Evolutionary conservation across 2,888 invertebrate species (phyloP).

Genomic region (Yponomeuta evonymella): DNA sequence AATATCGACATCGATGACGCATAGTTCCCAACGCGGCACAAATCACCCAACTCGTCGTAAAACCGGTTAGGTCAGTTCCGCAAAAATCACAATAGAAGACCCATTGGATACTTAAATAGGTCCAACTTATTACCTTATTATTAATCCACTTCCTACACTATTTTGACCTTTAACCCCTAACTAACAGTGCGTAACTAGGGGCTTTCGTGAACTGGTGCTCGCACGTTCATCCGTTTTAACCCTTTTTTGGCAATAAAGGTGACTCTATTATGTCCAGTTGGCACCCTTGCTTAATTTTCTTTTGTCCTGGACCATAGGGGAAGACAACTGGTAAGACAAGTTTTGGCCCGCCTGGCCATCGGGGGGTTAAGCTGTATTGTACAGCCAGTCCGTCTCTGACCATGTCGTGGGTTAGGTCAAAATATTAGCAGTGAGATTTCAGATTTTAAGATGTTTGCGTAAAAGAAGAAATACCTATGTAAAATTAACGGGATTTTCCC

Average conservation of each 20-base stretch:
- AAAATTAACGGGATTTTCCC: too few relatives aligned
- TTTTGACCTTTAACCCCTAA: constrained; percentile 23
- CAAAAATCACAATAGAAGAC: constrained; percentile 61
- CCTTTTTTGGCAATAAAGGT: constrained; percentile 37
- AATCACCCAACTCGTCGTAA: constrained; percentile 25
- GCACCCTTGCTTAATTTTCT: constrained; percentile 51
- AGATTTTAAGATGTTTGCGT: neutral
- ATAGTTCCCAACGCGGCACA: neutral
- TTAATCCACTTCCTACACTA: constrained; percentile 30
- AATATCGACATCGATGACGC: neutral
- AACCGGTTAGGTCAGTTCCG: constrained; percentile 74
- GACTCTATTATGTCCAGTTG: constrained; percentile 67
- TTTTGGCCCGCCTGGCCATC: constrained; percentile 54
- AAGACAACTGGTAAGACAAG: constrained; percentile 76
- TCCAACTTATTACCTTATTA: constrained; percentile 71
- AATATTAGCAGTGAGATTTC: constrained; percentile 1
- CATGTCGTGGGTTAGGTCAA: constrained; percentile 36
- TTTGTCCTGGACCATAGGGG: constrained; percentile 48
- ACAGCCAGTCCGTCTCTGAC: constrained; percentile 58
- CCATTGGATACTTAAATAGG: constrained; percentile 75
- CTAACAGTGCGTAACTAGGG: neutral
- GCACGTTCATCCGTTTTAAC: constrained; percentile 22
- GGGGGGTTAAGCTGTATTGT: constrained; percentile 48
- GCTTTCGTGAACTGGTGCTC: neutral
- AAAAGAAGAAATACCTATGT: too few relatives aligned